Base-by-base conservation (phyloP, 2,113 vertebrate genomes). In the Siniperca knerii region DNA sequence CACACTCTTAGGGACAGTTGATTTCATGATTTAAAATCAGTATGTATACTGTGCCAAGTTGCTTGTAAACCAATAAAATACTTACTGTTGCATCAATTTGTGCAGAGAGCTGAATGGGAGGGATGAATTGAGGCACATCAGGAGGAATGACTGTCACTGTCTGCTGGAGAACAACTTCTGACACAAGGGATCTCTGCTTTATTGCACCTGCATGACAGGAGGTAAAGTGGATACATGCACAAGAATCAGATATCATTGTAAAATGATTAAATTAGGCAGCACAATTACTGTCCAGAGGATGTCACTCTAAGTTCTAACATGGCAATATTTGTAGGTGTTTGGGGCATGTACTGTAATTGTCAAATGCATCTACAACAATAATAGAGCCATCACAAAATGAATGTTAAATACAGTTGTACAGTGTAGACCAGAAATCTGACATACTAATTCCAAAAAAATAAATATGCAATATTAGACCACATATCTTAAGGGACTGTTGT, bases 111-210 rank as follows among this genome's bases (percentile, higher is more conserved):
- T 86, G 87, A 37, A 88, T 77, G 5, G 90, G 68, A 8, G 92
- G 92, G 65, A 90, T 72, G 35, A 92, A 75, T 54, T 86, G 8
- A 18, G 86, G 73, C 48, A 78, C 90, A 50, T 94, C 87, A 13
- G 95, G 90, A 35, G 71, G 89, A 81, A 96, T 87, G 50, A 95
- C 90, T 7, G 85, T 93, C 69, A 82, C 92, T 3, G 96, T 94
- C 76, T 95, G 95, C 70, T 97, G 95, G 74, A 95, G 90, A 37
- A 92, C 35, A 58, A 94, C 96, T 86, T 94, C 95, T 72, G 93
- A 92, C 65, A 92, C 61, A 15, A 92, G 93, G 60, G 92, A 62
- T 29, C 81, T 94, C 78, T 86, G 92, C 79, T 96, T 96, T 12
- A 81, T 33, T 40, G 78, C 48, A 82, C 72, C 95, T 96, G 83